Evolutionary conservation across 2,113 vertebrate genomes (phyloP), one percentile per base, ranked within the genome.

Genomic region (Herpailurus yagouaroundi): DNA sequence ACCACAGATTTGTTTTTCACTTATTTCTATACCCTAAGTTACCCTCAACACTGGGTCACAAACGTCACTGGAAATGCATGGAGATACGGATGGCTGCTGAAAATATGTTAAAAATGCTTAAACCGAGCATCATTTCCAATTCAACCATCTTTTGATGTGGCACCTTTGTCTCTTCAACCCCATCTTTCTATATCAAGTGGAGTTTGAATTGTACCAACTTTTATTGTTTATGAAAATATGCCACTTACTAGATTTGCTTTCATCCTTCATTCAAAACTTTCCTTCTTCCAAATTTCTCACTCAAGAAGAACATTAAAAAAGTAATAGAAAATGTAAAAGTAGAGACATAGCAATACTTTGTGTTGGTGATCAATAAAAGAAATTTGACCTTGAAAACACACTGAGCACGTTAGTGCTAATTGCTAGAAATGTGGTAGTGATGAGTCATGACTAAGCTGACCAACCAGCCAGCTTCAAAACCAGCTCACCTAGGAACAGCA

Each of bases 211-310:
- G 85, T 84, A 87, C 36, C 82, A 95, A 10, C 12, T 64, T 77
- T 48, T 63, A 63, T 23, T 87, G n/a, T 68, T 89, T 69, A 94
- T 52, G 50, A 96, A 96, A 96, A 90, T 89, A 84, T 64, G 38
- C 79, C 23, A 69, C 41, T 84, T 87, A 74, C 10, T 10, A 91
- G 38, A 23, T 93, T 21, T 76, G 33, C 64, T 94, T 87, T 69
- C 57, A 69, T 27, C 45, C 57, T 85, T 73, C 63, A 66, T 41
- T 89, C 60, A 95, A 89, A 87, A 60, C 25, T 82, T 89, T 41
- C 45, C n/a, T 68, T 83, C 73, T 92, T 93, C 33, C 55, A 81
- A 96, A 84, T 94, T 93, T 84, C 64, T 91, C 60, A 81, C 21
- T 91, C 38, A 92, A 74, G 31, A 92, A 31, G 33, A 89, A 92